Percentiles rank a stretch among this genome's conserved stretches.
These are phyloP conservation scores for Plemyria rubiginata DNA, from an alignment of 2,888 invertebrate genomes.

Conservation along the genomic window DNA sequence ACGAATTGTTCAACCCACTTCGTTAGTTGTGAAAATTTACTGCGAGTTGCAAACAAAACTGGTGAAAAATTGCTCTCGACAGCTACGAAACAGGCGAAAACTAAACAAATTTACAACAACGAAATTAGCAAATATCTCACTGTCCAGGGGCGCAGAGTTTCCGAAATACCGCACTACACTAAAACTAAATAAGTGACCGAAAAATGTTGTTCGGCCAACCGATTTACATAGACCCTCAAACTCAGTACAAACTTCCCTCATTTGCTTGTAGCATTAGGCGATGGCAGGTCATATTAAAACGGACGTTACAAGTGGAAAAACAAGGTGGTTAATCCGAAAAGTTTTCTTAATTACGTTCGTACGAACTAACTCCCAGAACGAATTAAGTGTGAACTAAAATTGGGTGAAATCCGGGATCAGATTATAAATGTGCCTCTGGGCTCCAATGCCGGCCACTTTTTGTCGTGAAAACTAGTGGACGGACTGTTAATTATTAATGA, in stretches of 20 bases:
- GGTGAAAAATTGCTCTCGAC: slow-evolving; percentile 34
- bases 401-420: slow-evolving; percentile 68
- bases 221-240: slow-evolving; percentile 51
- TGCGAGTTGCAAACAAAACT: slow-evolving; percentile 26
- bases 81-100: slow-evolving; percentile 39
- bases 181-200: slow-evolving; percentile 80
- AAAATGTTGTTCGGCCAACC: slow-evolving; percentile 67
- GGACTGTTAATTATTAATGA: background rate
- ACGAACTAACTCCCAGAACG: slow-evolving; percentile 79
- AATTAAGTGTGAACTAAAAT: slow-evolving; percentile 73
- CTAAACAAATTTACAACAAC: slow-evolving; percentile 79
- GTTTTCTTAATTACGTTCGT: slow-evolving; percentile 80
- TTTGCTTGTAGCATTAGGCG: slow-evolving; percentile 38
- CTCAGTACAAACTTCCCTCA: slow-evolving; percentile 28
- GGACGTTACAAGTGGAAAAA: slow-evolving; percentile 72
- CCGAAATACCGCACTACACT: slow-evolving; percentile 69
- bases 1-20: background rate
- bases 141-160: slow-evolving; percentile 70
- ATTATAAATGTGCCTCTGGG: slow-evolving; percentile 60
- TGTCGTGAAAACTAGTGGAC: slow-evolving; percentile 8
- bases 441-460: slow-evolving; percentile 24
- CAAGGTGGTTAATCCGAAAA: slow-evolving; percentile 79
- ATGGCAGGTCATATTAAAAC: slow-evolving; percentile 48
- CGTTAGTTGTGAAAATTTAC: slow-evolving; percentile 11
- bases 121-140: slow-evolving; percentile 81